phyloP scores from a whole-genome alignment of 2,888 invertebrate genomes.

The Tryphoninae sp. region DNA sequence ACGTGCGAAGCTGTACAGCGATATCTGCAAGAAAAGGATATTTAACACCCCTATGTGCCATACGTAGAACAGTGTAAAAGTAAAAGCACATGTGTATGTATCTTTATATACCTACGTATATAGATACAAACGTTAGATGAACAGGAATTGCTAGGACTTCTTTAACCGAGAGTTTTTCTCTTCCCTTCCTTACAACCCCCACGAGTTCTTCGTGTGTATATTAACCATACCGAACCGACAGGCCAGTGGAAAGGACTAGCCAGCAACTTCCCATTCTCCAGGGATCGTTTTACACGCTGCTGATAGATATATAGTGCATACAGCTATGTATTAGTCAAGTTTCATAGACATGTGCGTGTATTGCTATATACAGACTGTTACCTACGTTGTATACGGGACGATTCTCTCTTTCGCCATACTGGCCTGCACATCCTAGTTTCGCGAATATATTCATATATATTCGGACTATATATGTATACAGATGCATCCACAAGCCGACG shows the following conservation, averaged over 20 bases:
- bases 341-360: no score
- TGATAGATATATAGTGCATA: constrained; percentile 32
- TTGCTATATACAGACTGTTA: background rate
- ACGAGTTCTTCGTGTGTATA: constrained; percentile 16
- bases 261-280: constrained; percentile 33
- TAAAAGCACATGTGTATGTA: background rate
- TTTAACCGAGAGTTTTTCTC: constrained; percentile 37
- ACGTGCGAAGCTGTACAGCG: constrained; percentile 41
- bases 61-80: constrained; percentile 36
- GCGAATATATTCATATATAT: no score
- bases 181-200: constrained; percentile 25
- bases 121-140: background rate
- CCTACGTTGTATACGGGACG: background rate
- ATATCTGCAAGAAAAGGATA: constrained; percentile 42
- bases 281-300: constrained; percentile 32
- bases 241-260: constrained; percentile 28
- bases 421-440: no score
- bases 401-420: constrained; percentile 22
- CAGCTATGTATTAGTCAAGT: no score
- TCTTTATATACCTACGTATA: background rate
- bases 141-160: constrained; percentile 40
- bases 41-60: constrained; percentile 34
- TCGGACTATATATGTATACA: constrained; percentile 8
- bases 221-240: constrained; percentile 23
- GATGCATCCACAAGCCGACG: constrained; percentile 40